phyloP scores from a whole-genome alignment of 2,888 invertebrate species.

The Oxyscelio sp. region DNA sequence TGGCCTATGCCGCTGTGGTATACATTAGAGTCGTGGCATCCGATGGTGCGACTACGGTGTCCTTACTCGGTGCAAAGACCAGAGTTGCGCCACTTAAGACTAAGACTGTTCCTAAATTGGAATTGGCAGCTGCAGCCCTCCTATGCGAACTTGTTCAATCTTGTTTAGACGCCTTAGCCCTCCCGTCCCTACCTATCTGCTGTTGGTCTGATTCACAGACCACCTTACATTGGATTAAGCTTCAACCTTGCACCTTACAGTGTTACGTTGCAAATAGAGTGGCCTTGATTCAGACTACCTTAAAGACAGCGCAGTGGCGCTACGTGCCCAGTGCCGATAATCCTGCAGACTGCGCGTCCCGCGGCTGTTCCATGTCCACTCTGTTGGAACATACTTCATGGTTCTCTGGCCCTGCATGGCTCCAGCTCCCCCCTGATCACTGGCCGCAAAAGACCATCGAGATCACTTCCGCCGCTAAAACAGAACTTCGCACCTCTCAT shows the following conservation, averaged over 20 bases:
- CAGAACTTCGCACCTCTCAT: not conserved
- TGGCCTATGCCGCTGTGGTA: constrained; percentile 7
- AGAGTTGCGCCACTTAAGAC: constrained; percentile 4
- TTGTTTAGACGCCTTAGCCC: not conserved
- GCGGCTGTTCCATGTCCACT: constrained; percentile 67
- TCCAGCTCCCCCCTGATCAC: not conserved
- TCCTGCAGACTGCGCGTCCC: constrained; percentile 76
- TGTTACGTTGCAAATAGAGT: constrained; percentile 63
- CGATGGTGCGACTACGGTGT: not conserved
- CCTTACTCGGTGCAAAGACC: too few species aligned
- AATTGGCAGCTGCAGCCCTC: constrained; percentile 1
- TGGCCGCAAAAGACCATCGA: constrained; percentile 22
- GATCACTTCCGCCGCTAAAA: too few species aligned
- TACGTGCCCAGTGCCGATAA: constrained; percentile 73
- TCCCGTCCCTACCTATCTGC: not conserved
- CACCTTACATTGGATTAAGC: constrained; percentile 63
- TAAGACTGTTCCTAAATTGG: not conserved
- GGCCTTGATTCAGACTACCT: constrained; percentile 28
- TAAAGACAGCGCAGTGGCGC: constrained; percentile 35
- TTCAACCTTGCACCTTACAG: constrained; percentile 51
- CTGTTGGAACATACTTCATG: constrained; percentile 62
- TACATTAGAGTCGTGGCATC: not conserved
- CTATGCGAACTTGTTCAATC: constrained; percentile 6
- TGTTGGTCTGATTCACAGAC: constrained; percentile 76
- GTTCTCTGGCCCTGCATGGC: constrained; percentile 72